Evolutionary conservation across 2,888 invertebrate genomes (phyloP), one percentile per base, ranked within the genome.

Genomic region (Diploptera punctata): DNA sequence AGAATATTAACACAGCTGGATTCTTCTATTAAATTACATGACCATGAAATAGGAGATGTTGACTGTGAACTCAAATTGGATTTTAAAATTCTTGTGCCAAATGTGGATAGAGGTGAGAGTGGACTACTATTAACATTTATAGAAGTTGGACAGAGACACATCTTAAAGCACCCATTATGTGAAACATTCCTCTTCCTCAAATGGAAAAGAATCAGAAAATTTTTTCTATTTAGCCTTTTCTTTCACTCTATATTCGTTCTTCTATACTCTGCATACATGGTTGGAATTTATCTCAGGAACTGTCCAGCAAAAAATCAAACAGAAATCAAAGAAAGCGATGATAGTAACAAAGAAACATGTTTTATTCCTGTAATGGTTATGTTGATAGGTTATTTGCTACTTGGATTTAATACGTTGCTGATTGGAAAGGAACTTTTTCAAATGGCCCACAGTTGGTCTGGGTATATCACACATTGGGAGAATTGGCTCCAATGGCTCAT

Each of bases 401-500:
- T 76, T 10, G 72, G 24, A 24, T 69, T 75, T 10, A 76, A 75
- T 68, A 0, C 69, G 10, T n/a, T 78, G 16, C 74, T 81, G 69
- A 74, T 79, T 3, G 65, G 77, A 26, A 95, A 95, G 80, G 95
- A 95, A 82, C 81, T 93, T 68, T 92, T 93, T 79, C 92, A 94
- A 84, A 87, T 93, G 74, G 89, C 89, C 0, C 91, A 94, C 73
- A 89, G 89, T 65, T 87, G 92, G 82, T 86, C 85, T 29, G 87
- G 86, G n/a, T 94, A 95, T 78, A 86, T 92, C 2, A 87, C 88
- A 76, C 90, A 92, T 76, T 93, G 93, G 93, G 94, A 95, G 81
- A 94, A 95, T 81, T 93, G 92, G 90, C 84, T 94, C 62, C 94
- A 94, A 80, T 90, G 92, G 88, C 83, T 91, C 21, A 93, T 94